Conservation (phyloP, 2,113 vertebrate genomes). For the Nycticebus coucang region DNA sequence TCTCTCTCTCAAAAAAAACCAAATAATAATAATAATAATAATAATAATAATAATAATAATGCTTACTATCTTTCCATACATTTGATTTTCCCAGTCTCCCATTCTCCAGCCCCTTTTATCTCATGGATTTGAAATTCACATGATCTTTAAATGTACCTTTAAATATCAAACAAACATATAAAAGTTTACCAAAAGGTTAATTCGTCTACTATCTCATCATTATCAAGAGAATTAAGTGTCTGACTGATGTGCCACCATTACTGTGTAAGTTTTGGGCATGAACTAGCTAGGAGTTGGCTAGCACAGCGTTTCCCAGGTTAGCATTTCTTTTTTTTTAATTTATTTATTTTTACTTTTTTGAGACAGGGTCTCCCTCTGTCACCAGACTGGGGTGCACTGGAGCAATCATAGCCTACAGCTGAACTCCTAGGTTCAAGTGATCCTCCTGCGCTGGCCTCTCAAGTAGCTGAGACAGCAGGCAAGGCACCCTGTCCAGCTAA, state of each 20-base stretch:
- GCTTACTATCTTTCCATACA: neutral
- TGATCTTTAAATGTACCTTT: constrained; percentile 14
- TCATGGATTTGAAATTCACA: constrained; percentile 19
- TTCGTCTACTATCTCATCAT: neutral
- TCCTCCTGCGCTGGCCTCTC: no score
- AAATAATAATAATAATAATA: no score
- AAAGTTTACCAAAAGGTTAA: constrained; percentile 34
- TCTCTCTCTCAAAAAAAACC: no score
- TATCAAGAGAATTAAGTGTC: neutral
- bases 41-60: no score
- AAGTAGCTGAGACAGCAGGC: no score
- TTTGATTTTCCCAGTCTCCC: neutral
- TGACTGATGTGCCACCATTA: neutral
- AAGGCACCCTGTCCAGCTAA: no score
- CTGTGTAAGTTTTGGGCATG: neutral
- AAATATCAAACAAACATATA: constrained; percentile 49
- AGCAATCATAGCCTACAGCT: no score
- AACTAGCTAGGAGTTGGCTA: neutral
- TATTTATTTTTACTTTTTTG: no score
- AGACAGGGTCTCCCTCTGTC: no score
- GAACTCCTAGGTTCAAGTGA: no score
- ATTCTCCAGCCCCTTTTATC: constrained; percentile 16
- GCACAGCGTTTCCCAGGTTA: neutral
- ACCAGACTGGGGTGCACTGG: no score
- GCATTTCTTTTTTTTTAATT: neutral